These are phyloP conservation scores for Drosophila yakuba DNA, from an alignment of 1,140 invertebrate genomes.

Conservation along the genomic window DNA sequence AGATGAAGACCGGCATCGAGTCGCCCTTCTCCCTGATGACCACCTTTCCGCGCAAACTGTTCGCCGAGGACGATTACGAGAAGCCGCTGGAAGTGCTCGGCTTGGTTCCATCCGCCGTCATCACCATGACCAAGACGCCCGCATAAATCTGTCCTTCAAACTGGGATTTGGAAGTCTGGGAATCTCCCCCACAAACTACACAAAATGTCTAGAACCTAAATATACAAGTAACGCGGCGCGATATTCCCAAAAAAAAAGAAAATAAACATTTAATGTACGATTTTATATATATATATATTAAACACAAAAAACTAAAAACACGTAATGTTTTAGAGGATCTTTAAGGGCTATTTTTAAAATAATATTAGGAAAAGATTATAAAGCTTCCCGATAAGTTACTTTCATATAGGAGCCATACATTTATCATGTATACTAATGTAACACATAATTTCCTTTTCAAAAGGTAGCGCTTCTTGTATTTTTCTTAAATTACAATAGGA, in stretches of 20 bases:
- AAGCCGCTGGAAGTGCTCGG: constrained; percentile 89
- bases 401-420: too few species aligned
- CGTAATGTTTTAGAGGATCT: not conserved
- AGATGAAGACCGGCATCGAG: constrained; percentile 72
- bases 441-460: not conserved
- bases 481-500: not conserved
- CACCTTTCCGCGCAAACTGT: constrained; percentile 92
- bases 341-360: not conserved
- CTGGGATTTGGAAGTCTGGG: not conserved
- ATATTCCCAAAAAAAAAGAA: constrained; percentile 19
- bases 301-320: constrained; percentile 22
- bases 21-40: constrained; percentile 90
- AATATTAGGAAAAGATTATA: too few species aligned
- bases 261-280: constrained; percentile 36
- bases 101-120: constrained; percentile 92
- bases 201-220: constrained; percentile 28
- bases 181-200: constrained; percentile 12
- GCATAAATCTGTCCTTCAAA: constrained; percentile 37
- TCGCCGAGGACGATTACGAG: constrained; percentile 88
- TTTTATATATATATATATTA: constrained; percentile 66
- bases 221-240: constrained; percentile 36
- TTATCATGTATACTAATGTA: too few species aligned
- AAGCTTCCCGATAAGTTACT: too few species aligned
- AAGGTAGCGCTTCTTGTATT: not conserved
- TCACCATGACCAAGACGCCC: constrained; percentile 87